Conservation (phyloP, 2,797 vertebrate genomes). For the Sparus aurata region DNA sequence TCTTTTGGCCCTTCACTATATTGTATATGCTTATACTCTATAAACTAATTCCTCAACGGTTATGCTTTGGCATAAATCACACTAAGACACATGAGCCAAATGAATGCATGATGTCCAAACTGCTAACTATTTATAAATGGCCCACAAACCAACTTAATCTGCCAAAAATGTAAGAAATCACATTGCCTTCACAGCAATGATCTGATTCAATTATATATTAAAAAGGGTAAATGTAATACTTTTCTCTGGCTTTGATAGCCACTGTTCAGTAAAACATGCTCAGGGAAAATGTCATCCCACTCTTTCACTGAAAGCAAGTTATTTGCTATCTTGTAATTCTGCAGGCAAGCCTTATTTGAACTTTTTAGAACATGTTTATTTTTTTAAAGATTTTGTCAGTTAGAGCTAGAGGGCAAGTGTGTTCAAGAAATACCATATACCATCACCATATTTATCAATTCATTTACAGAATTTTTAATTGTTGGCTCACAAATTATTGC, state of each 20-base stretch:
- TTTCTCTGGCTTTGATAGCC: constrained; percentile 6
- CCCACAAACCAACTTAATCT: constrained; percentile 7
- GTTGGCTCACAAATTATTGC: neutral
- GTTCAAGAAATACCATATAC: neutral
- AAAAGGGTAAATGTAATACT: constrained; percentile 33
- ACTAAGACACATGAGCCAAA: constrained; percentile 11
- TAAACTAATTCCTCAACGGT: neutral
- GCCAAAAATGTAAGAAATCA: constrained; percentile 21
- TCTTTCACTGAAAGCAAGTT: neutral
- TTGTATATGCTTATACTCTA: no score
- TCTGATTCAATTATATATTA: constrained; percentile 29
- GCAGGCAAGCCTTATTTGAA: neutral
- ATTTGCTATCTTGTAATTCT: neutral
- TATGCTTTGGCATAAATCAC: constrained; percentile 3
- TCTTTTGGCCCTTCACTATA: neutral
- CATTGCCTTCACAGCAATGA: constrained; percentile 24
- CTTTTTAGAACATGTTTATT: neutral
- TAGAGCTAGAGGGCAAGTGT: neutral
- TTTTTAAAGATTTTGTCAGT: neutral
- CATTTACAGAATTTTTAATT: neutral
- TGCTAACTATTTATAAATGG: constrained; percentile 30
- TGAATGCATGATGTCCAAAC: constrained; percentile 3
- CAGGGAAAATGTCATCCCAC: constrained; percentile 9
- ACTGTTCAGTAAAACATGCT: constrained; percentile 10
- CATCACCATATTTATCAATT: neutral